phyloP scores from a whole-genome alignment of 2,113 vertebrate genomes.

The Planiliza haematocheilus region DNA sequence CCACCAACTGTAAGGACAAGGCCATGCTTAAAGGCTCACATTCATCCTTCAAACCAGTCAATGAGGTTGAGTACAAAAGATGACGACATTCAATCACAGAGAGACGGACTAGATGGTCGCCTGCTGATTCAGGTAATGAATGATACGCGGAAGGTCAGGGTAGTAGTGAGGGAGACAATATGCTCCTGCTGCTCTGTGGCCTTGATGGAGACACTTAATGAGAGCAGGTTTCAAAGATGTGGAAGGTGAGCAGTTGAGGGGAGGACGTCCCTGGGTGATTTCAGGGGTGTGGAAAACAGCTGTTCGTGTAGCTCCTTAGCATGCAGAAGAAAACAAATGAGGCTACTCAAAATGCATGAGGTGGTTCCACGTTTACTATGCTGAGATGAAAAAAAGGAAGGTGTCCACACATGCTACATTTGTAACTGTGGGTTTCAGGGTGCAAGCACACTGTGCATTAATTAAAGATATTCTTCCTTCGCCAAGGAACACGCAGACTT shows the following conservation, averaged over 20 bases:
- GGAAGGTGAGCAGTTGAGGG: slow-evolving; percentile 17
- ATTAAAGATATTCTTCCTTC: not conserved
- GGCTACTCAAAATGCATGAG: not conserved
- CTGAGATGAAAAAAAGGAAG: not conserved
- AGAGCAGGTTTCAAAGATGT: slow-evolving; percentile 50
- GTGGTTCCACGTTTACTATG: not conserved
- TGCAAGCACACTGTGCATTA: not conserved
- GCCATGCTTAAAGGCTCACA: slow-evolving; percentile 9
- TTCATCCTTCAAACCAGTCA: slow-evolving; percentile 3
- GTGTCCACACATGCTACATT: not conserved
- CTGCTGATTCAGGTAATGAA: slow-evolving; percentile 44
- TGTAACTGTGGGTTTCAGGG: not conserved
- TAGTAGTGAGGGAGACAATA: slow-evolving; percentile 45
- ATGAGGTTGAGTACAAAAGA: not conserved
- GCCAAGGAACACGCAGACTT: not conserved
- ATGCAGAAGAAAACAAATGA: not conserved
- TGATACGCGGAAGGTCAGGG: slow-evolving; percentile 20
- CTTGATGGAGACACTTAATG: slow-evolving; percentile 32
- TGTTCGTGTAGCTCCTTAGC: slow-evolving; percentile 37
- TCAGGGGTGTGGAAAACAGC: slow-evolving; percentile 39
- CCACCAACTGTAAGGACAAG: slow-evolving; percentile 87
- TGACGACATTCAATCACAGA: slow-evolving; percentile 23
- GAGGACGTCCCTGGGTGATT: slow-evolving; percentile 31
- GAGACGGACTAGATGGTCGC: slow-evolving; percentile 7
- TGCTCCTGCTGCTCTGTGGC: slow-evolving; percentile 38